Evolutionary conservation across 2,888 invertebrate genomes (phyloP).

Genomic region (Capitulum mitella): DNA sequence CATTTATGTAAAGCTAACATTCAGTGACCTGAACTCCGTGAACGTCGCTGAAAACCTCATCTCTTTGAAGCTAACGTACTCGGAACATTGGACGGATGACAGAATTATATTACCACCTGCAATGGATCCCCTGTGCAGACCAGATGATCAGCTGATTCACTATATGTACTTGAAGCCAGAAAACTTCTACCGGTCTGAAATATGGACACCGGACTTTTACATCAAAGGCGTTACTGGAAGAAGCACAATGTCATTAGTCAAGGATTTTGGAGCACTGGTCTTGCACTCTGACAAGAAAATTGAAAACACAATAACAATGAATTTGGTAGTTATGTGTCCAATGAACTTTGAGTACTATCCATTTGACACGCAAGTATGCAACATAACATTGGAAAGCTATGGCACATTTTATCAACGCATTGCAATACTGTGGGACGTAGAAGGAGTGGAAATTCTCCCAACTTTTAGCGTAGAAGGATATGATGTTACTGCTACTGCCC

Average conservation of each 20-base stretch:
- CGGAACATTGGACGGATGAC: neutral
- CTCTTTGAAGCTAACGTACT: neutral
- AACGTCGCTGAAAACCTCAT: neutral
- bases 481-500: neutral
- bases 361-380: neutral
- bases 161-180: neutral
- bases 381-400: neutral
- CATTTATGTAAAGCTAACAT: neutral
- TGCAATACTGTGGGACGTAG: neutral
- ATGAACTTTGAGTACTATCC: neutral
- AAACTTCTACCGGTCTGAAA: neutral
- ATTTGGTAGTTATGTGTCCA: neutral
- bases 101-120: neutral
- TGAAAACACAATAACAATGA: neutral
- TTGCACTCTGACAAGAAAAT: neutral
- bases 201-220: conserved; percentile 1
- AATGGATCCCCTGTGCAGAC: neutral
- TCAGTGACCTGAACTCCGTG: neutral
- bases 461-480: neutral
- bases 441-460: neutral
- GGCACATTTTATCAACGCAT: neutral
- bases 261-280: neutral
- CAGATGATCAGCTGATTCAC: too few relatives aligned
- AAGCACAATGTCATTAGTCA: neutral
- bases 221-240: neutral